A percentile compares a stretch with the other conserved stretches of the same genome.
These are phyloP conservation scores for Blera fallax DNA, from an alignment of 2,888 invertebrate species.

Conservation along the genomic window DNA sequence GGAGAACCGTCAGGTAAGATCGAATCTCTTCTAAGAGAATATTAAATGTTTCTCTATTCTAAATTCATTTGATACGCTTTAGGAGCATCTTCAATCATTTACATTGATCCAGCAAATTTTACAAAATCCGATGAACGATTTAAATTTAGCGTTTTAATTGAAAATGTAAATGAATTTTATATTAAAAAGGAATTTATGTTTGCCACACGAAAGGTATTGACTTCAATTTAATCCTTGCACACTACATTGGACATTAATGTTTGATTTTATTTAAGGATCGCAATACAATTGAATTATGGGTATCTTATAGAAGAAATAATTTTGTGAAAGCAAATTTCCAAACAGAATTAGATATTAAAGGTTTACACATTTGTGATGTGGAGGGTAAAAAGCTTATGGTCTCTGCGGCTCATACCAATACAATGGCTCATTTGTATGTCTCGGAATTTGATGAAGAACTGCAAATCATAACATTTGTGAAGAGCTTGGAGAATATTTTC, in stretches of 20 bases:
- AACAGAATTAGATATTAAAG: conserved; percentile 84
- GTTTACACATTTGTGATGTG: conserved; percentile 92
- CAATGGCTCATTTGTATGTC: conserved; percentile 90
- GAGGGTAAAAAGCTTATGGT: conserved; percentile 90
- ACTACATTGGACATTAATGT: background rate
- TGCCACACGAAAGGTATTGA: conserved; percentile 85
- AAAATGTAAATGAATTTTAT: conserved; percentile 90
- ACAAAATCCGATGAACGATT: conserved; percentile 57
- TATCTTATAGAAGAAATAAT: conserved; percentile 88
- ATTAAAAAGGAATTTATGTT: conserved; percentile 93
- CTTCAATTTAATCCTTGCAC: background rate
- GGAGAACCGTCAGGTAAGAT: conserved; percentile 84
- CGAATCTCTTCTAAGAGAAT: no score
- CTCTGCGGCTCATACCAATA: conserved; percentile 90
- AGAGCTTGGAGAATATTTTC: conserved; percentile 90
- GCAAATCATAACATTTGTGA: conserved; percentile 87
- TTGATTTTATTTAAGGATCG: conserved; percentile 69
- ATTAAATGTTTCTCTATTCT: background rate
- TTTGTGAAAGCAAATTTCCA: conserved; percentile 90
- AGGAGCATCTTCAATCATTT: conserved; percentile 75
- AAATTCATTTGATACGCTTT: background rate
- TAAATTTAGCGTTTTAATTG: conserved; percentile 82
- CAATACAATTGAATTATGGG: conserved; percentile 85
- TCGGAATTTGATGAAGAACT: conserved; percentile 87
- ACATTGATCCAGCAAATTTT: conserved; percentile 74